Evolutionary conservation across 2,113 vertebrate genomes (phyloP).

Genomic region (Dasyornis broadbenti): DNA sequence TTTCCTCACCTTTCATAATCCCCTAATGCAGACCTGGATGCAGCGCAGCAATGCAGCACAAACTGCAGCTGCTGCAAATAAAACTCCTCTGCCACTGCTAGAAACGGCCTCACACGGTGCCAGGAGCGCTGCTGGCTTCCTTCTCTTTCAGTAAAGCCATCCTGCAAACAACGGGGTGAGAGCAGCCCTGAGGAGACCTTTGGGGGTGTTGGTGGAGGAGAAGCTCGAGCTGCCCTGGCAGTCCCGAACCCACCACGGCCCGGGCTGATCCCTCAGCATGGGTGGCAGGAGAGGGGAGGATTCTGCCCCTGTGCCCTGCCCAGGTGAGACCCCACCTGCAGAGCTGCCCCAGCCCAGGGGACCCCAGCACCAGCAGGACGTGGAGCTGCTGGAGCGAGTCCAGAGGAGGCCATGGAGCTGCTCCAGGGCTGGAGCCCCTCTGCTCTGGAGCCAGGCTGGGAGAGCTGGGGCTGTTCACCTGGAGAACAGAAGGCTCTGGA

Average conservation of each 20-base stretch:
- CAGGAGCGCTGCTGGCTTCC: not conserved
- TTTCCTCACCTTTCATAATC: not conserved
- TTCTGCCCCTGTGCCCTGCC: not conserved
- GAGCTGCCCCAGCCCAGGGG: not conserved
- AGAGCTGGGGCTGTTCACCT: not conserved
- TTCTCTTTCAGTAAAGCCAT: not conserved
- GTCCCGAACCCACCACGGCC: not conserved
- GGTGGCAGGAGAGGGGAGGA: not conserved
- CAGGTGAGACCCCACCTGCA: not conserved
- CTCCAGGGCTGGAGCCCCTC: not conserved
- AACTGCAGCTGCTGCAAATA: not conserved
- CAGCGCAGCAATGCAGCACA: not conserved
- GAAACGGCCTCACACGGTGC: not conserved
- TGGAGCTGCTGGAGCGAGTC: rapidly evolving
- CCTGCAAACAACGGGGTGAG: not conserved
- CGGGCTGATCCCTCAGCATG: not conserved
- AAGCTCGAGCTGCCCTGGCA: not conserved
- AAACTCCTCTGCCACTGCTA: not conserved
- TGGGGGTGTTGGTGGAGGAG: not conserved
- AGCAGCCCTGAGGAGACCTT: not conserved
- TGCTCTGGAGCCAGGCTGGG: not conserved
- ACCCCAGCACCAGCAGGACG: rapidly evolving
- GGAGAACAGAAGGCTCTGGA: not conserved
- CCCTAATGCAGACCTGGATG: not conserved
- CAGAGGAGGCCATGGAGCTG: rapidly evolving